A percentile compares a stretch with the other conserved stretches of the same genome.
These are phyloP conservation scores for Danionella cerebrum DNA, from an alignment of 2,113 vertebrate genomes.

Conservation along the genomic window DNA sequence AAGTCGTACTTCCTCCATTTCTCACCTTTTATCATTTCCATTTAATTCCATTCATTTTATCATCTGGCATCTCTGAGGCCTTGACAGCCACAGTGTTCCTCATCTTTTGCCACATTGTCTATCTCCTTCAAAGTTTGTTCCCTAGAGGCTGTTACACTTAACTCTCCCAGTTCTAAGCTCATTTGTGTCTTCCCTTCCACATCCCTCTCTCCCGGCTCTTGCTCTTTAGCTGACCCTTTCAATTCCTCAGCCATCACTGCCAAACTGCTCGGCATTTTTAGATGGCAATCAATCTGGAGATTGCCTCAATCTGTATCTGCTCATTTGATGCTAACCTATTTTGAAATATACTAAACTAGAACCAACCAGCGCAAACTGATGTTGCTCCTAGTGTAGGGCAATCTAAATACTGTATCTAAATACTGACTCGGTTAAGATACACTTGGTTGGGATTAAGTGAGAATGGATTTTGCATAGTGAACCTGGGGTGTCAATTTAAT, in stretches of 20 bases:
- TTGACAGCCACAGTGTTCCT: neutral
- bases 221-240: conserved; percentile 11
- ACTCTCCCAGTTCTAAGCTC: neutral
- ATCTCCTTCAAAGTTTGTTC: neutral
- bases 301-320: neutral
- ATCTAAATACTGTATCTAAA: too few relatives aligned
- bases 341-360: too few relatives aligned
- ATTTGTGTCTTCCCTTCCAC: neutral
- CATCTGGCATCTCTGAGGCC: neutral
- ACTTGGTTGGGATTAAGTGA: too few relatives aligned
- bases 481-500: too few relatives aligned
- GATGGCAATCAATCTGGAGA: conserved; percentile 25
- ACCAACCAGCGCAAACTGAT: too few relatives aligned
- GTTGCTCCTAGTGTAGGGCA: too few relatives aligned
- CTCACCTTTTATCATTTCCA: neutral
- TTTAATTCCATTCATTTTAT: neutral
- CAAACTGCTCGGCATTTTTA: conserved; percentile 34
- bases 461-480: too few relatives aligned
- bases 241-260: conserved; percentile 8
- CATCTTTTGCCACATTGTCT: neutral
- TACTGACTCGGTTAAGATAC: too few relatives aligned
- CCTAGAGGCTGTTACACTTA: neutral
- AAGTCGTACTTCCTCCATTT: too few relatives aligned
- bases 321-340: neutral
- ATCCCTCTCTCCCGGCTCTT: neutral